Evolutionary conservation across 2,888 invertebrate species (phyloP), one percentile per base, ranked within the genome.

Genomic region (Tortricodes alternella): DNA sequence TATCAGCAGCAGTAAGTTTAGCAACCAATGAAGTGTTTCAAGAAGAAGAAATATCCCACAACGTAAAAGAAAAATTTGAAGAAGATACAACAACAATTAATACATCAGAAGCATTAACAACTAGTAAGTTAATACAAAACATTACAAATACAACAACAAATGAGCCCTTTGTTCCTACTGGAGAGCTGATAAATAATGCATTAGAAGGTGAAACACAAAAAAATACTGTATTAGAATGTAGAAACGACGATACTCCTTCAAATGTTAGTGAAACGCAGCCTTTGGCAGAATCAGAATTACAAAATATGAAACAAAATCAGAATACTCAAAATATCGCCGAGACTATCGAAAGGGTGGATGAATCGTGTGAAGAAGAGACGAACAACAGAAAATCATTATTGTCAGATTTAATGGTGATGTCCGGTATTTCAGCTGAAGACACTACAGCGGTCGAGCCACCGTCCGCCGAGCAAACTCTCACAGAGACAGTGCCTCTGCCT

Each of bases 371-470:
- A n/a, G 39, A 46, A 27, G 32, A 7, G n/a, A 21, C 27, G 35
- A 39, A 27, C 2, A 74, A 63, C 44, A 73, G 74, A 58, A 85
- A 86, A 63, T 76, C 83, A 39, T 76, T 90, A 62, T 60, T 90
- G 23, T 89, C 88, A 0, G 89, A 89, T 68, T 75, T 90, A 60
- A 90, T 90, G 90, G 82, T 83, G 76, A 87, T 90, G 86, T 89
- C 89, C 7, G 90, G 90, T 7, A 90, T 90, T 66, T 78, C 79
- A 8, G 68, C 76, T 50, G 87, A 87, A 60, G 89, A 89, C 52
- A 60, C 70, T 3, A 58, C 62, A 27, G 59, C 72, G 24, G 56
- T 59, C 13, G 43, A 51, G 55, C 35, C 38, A 7, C 19, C 46
- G n/a, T 43, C 50, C 1, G 15, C 43, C 16, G 53, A 52, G 29